These are phyloP conservation scores for Cephus runcator DNA, from an alignment of 2,888 invertebrate species.

Conservation along the genomic window DNA sequence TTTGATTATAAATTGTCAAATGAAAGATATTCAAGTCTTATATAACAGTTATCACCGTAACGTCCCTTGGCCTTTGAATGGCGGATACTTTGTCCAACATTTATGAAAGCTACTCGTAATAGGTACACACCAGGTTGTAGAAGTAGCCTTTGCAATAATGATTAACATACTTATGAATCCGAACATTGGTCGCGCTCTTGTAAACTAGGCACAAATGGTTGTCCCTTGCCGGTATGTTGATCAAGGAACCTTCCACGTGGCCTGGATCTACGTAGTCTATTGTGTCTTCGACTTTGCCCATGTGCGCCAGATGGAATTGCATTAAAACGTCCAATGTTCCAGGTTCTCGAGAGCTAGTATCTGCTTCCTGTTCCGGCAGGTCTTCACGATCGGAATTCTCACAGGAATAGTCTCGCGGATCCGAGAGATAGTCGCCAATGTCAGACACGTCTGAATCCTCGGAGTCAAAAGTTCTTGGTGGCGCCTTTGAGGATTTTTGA, in stretches of 20 bases:
- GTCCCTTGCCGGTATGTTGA: conserved; percentile 73
- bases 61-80: background rate
- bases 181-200: conserved; percentile 66
- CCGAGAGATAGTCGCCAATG: conserved; percentile 51
- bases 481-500: background rate
- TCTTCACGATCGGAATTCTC: conserved; percentile 41
- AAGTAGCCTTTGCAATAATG: conserved; percentile 57
- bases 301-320: conserved; percentile 53
- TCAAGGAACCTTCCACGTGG: conserved; percentile 65
- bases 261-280: conserved; percentile 56
- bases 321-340: conserved; percentile 55
- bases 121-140: conserved; percentile 59
- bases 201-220: conserved; percentile 78
- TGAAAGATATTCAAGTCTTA: background rate
- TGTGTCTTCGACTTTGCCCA: conserved; percentile 36
- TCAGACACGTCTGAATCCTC: conserved; percentile 51
- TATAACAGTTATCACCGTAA: background rate
- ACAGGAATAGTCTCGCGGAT: conserved; percentile 38
- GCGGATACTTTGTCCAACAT: conserved; percentile 3
- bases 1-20: conserved; percentile 3
- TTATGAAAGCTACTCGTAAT: conserved; percentile 42
- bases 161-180: conserved; percentile 58
- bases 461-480: conserved; percentile 26
- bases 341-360: conserved; percentile 11
- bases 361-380: conserved; percentile 21